Evolutionary conservation across 2,888 invertebrate species (phyloP).

Genomic region (Muscina levida): DNA sequence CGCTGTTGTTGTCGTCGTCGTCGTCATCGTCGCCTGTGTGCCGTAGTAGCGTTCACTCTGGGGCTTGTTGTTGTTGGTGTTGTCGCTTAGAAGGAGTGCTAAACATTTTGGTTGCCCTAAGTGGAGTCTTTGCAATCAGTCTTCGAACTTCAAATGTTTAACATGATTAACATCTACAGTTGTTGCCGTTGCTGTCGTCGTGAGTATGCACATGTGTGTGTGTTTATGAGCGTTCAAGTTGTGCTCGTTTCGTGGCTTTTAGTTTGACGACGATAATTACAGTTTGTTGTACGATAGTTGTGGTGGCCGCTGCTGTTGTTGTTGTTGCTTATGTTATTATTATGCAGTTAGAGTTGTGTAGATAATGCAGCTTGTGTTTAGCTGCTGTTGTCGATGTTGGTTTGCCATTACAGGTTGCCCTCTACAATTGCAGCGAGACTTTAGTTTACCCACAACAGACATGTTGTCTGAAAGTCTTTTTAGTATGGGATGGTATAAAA

Average conservation of each 20-base stretch:
- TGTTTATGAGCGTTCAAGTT: neutral
- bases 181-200: neutral
- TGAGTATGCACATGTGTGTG: neutral
- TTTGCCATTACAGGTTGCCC: neutral
- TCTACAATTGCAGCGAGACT: neutral
- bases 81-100: slow-evolving; percentile 14
- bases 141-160: slow-evolving; percentile 46
- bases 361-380: slow-evolving; percentile 49
- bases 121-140: slow-evolving; percentile 31
- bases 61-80: slow-evolving; percentile 14
- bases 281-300: slow-evolving; percentile 40
- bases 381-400: neutral
- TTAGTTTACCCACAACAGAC: too few relatives aligned
- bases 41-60: too few relatives aligned
- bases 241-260: slow-evolving; percentile 30
- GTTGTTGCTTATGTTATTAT: slow-evolving; percentile 13
- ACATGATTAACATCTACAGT: slow-evolving; percentile 53
- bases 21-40: slow-evolving; percentile 27
- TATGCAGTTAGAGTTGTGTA: slow-evolving; percentile 45
- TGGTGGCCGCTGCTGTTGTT: slow-evolving; percentile 10
- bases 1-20: slow-evolving; percentile 15
- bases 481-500: too few relatives aligned
- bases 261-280: slow-evolving; percentile 52
- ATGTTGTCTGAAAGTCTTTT: too few relatives aligned
- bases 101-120: slow-evolving; percentile 29